Base-by-base conservation (phyloP, 2,797 vertebrate species). In the Caiman crocodilus region DNA sequence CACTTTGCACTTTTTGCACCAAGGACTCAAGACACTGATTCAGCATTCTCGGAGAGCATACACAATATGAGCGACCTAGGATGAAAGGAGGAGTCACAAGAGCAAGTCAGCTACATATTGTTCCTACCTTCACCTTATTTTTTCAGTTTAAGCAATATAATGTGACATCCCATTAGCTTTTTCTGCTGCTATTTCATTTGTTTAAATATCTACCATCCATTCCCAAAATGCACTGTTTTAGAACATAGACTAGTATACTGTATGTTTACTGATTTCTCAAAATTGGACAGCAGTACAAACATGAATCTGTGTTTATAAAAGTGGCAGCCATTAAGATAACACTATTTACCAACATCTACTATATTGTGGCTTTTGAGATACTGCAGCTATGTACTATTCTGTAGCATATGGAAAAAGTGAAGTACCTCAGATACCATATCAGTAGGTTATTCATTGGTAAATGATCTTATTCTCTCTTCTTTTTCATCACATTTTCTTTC, bases 1-100 rank as follows among this genome's bases (percentile, higher is more conserved):
- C 99, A 92, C 99, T 99, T 96, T 99, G 99, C 88, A 99, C 98
- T 97, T 99, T 99, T 97, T 99, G 99, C 95, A 99, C 99, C 97
- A 99, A 94, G 84, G 99, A 99, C 97, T 99, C 99, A 95, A 99
- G 97, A 98, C 99, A 99, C 94, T 99, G 99, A 97, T 99, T 99
- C 93, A 99, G 97, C 99, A 99, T 99, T 79, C 99, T 98, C 98
- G 99, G 99, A 84, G 99, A 99, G 94, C 99, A 99, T 14, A 99
- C 99, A 64, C 99, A 99, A 90, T 99, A 99, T 3, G 99, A 99
- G 13, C 99, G 99, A 57, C 99, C 99, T 99, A 93, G 69, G 97
- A 97, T 3, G 4, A 92, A 93, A 87, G 56, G 61, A 63, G 89
- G 59, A 79, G 76, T 15, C 75, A 91, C 32, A 92, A 78, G 82